Base-by-base conservation (phyloP, 2,888 invertebrate species). In the Ennomos fuscantarius region DNA sequence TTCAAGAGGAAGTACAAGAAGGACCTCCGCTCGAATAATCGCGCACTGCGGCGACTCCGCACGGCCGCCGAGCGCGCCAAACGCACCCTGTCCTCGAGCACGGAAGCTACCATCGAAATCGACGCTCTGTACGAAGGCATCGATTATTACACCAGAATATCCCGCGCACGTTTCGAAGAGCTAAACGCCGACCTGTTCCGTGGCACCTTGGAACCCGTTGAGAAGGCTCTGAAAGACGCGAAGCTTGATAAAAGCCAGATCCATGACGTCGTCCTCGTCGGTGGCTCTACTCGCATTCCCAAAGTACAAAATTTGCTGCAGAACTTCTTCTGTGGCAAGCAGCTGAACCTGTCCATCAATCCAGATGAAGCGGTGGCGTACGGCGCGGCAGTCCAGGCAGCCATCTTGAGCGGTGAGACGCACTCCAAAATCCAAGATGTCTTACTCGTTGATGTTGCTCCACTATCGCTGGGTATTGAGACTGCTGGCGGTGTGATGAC, bases 391-490 rank as follows among this genome's bases (percentile, higher is more conserved):
- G 43, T 43, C 9, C 43, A 43, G 33, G 43, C 43, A n/a, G 43
- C 43, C 12, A 43, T 43, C 33, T 31, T 43, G 9, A 33, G 43
- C 43, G 43, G 43, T 9, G 43, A 43, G 2, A 32, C 32, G 1
- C 43, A 43, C 43, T 43, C 43, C 33, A 43, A 43, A n/a, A 43
- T 43, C 33, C 43, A 43, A 33, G 43, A 43, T 9, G 43, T 43
- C 33, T 31, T 43, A 9, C 43, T 43, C 33, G 43, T 43, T 1
- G 43, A 43, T 12, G 43, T 43, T 9, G 32, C 43, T 33, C 43
- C 43, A 5, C 43, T 43, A 11, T 43, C 43, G 8, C 43, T 43
- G 8, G 43, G 43, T 8, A 43, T 43, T 12, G 43, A 43, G 9
- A 43, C 43, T 11, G 43, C 43, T 11, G 43, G 43, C 13, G 43